Base-by-base conservation (phyloP, 92 coral and sea anemone species). In the Plumapathes pennacea region DNA sequence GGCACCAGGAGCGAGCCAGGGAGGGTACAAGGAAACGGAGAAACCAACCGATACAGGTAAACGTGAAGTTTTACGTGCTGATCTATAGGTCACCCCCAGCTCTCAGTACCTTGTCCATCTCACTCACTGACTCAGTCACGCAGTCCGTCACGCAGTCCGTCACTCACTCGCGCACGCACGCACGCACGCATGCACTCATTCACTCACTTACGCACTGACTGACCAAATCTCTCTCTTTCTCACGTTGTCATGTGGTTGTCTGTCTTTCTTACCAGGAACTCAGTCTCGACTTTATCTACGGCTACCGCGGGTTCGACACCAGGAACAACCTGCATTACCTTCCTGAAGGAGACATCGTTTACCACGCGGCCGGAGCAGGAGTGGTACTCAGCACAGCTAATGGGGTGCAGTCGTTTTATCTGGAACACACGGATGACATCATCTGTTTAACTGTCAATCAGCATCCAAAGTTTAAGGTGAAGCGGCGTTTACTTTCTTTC, bases 231-330 rank as follows among this genome's bases (percentile, higher is more conserved):
- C 62, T 44, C 27, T 11, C 9, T 5, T 4, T 25, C 33, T 11
- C 0, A n/a, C n/a, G n/a, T n/a, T n/a, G n/a, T n/a, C n/a, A n/a
- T n/a, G n/a, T n/a, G n/a, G n/a, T 12, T 10, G 19, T 12, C n/a
- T n/a, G n/a, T n/a, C 10, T n/a, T 25, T 30, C 4, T 6, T 7
- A n/a, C 34, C 72, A 94, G 99, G 96, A 94, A 46, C 82, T 94
- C 2, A 68, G 50, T 27, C 69, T 94, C n/a, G 99, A 94, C 56
- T 90, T 89, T 39, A 82, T 94, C 29, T 95, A 94, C 33, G 99
- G 99, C 14, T 94, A 94, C 67, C 96, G 99, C 37, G 99, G 99
- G 15, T 94, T 94, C 40, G 99, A 94, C 73, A 94, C 99, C 42
- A 78, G 99, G 57, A 85, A 94, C 64, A 94, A 94, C 54, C 84